Evolutionary conservation across 2,888 invertebrate genomes (phyloP).

Genomic region (Aleiodes alternator): DNA sequence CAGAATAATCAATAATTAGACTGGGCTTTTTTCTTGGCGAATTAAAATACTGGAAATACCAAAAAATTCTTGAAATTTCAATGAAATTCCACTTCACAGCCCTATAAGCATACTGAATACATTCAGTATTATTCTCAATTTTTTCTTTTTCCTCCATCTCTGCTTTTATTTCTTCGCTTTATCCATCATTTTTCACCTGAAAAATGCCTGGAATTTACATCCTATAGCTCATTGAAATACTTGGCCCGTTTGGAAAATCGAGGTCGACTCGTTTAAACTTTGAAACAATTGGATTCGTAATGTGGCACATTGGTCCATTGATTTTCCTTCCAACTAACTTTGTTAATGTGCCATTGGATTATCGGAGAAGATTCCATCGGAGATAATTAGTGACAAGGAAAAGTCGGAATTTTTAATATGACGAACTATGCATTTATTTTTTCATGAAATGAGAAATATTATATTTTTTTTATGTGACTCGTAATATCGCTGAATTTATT

Average conservation of each 20-base stretch:
- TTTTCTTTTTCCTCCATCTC: not conserved
- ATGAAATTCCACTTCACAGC: not conserved
- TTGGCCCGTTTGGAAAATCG: conserved; percentile 14
- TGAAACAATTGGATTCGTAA: conserved; percentile 24
- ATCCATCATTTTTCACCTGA: not conserved
- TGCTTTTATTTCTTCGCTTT: not conserved
- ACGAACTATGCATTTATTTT: too few species aligned
- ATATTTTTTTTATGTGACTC: too few species aligned
- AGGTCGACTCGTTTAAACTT: conserved; percentile 16
- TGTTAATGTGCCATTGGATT: conserved; percentile 27
- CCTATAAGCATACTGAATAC: too few species aligned
- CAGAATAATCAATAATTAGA: too few species aligned
- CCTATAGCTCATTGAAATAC: not conserved
- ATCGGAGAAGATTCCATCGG: conserved; percentile 15
- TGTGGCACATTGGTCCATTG: conserved; percentile 19
- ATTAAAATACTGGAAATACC: too few species aligned
- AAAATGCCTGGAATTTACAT: not conserved
- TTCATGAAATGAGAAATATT: too few species aligned
- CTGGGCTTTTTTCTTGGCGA: too few species aligned
- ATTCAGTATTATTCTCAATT: not conserved
- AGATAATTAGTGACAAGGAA: conserved; percentile 15
- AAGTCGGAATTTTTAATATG: not conserved
- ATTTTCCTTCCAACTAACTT: conserved; percentile 29
- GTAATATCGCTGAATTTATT: too few species aligned
- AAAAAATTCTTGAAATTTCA: too few species aligned